Percentiles rank a stretch among this genome's conserved stretches.
phyloP scores from a whole-genome alignment of 2,888 invertebrate genomes.

The Corythucha ciliata region DNA sequence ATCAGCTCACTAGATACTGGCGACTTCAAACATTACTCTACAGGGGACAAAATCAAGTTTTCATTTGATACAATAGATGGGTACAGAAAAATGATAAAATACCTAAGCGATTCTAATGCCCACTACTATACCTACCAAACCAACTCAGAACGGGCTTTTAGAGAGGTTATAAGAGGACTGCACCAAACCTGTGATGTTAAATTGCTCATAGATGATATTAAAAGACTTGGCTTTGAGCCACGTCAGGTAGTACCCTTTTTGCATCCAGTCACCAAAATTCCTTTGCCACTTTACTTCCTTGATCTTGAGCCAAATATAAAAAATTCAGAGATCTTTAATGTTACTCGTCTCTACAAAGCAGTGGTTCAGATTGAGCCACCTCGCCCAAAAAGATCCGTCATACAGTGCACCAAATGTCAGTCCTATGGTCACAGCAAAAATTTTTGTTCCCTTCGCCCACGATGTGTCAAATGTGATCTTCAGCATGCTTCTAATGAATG shows the following conservation, averaged over 20 bases:
- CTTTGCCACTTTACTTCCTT: no score
- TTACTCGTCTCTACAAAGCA: not conserved
- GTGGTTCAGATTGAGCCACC: not conserved
- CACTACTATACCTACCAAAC: not conserved
- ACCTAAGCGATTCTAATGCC: no score
- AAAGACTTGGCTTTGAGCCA: not conserved
- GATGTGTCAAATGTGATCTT: conserved; percentile 12
- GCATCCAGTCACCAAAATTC: not conserved
- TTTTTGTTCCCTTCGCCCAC: not conserved
- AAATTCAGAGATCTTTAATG: not conserved
- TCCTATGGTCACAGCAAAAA: conserved; percentile 9
- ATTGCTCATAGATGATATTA: not conserved
- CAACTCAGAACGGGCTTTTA: not conserved
- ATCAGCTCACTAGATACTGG: no score
- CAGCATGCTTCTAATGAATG: not conserved
- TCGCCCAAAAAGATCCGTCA: not conserved
- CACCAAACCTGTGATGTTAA: no score
- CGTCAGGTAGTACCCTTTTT: not conserved
- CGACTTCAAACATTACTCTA: no score
- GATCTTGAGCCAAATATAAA: not conserved
- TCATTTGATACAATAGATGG: no score
- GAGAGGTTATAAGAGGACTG: not conserved
- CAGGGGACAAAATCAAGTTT: no score
- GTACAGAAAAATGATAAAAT: no score
- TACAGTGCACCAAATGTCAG: conserved; percentile 5